phyloP scores from a whole-genome alignment of 2,113 vertebrate species.

The Colistium nudipinnis region DNA sequence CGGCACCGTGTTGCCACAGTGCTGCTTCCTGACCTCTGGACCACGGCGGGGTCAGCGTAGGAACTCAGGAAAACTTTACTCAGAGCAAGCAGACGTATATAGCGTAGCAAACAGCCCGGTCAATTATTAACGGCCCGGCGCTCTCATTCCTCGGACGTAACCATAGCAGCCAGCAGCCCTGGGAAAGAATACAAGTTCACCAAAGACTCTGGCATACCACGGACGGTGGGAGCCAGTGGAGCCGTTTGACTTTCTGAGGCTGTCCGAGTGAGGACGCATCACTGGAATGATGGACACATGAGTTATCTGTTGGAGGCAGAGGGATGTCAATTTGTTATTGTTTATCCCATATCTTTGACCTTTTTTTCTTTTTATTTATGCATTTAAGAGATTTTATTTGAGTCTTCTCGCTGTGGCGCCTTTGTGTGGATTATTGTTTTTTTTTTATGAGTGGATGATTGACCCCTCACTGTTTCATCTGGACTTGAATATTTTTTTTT shows the following conservation, averaged over 20 bases:
- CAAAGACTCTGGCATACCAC: constrained; percentile 28
- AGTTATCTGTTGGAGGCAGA: not conserved
- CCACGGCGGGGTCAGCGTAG: constrained; percentile 30
- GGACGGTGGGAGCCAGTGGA: constrained; percentile 48
- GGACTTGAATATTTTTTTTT: not conserved
- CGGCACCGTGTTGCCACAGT: constrained; percentile 16
- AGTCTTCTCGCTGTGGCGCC: not conserved
- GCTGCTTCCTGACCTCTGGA: constrained; percentile 36
- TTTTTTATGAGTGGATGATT: not conserved
- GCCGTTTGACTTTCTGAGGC: constrained; percentile 21
- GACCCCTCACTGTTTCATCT: not conserved
- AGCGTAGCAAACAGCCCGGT: constrained; percentile 68
- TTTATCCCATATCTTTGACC: no score
- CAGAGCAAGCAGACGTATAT: constrained; percentile 40
- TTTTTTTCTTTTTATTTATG: not conserved
- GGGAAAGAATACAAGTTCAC: constrained; percentile 52
- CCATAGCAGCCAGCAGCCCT: constrained; percentile 69
- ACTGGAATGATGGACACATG: not conserved
- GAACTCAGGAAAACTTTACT: constrained; percentile 61
- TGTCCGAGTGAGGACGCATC: not conserved
- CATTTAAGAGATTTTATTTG: not conserved
- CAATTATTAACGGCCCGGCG: constrained; percentile 79
- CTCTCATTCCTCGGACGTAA: constrained; percentile 74
- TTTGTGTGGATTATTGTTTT: not conserved
- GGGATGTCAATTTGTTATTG: not conserved